Base-by-base conservation (phyloP, 2,113 vertebrate species). In the Microcebus ravelobensis region DNA sequence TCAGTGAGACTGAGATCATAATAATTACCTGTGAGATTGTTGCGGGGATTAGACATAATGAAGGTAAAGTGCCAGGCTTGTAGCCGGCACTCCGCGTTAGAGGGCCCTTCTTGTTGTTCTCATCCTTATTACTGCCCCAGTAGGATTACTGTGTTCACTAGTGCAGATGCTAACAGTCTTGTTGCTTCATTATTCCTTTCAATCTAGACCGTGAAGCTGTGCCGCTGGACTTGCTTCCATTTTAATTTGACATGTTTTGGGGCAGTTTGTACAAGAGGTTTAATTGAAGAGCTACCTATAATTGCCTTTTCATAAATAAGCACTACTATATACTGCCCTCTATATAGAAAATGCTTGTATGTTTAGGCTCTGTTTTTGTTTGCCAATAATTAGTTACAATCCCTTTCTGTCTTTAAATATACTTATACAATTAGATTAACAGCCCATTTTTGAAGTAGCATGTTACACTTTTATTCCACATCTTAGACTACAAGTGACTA, bases 401-500 rank as follows among this genome's bases (percentile, higher is more conserved):
- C 8, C 5, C 57, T 82, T 95, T 87, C 34, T 68, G 0, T 34
- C 23, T 52, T 79, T 91, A 84, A 91, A 55, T 80, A 6, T 68
- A 84, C n/a, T 67, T 76, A 68, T 4, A 34, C 15, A 48, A 48
- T 87, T 74, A 74, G 63, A 67, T 90, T 31, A 80, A 52, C 1
- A 80, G 20, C 2, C 31, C 2, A 52, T 74, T 63, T 77, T 25
- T 76, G 14, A 95, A 86, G 82, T 29, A 74, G 4, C 91, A 13
- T 27, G 1, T 36, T 81, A 36, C 2, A 23, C 2, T 52, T 93
- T n/a, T 61, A 12, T 45, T 74, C 5, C 23, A 93, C 29, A 59
- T 34, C 90, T 94, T 85, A 88, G 71, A 42, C 31, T 42, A 76
- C 4, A 74, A 82, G 21, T 23, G 93, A 93, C 68, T 80, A 87